Conservation (phyloP, 2,797 vertebrate species). For the Girardinus metallicus region DNA sequence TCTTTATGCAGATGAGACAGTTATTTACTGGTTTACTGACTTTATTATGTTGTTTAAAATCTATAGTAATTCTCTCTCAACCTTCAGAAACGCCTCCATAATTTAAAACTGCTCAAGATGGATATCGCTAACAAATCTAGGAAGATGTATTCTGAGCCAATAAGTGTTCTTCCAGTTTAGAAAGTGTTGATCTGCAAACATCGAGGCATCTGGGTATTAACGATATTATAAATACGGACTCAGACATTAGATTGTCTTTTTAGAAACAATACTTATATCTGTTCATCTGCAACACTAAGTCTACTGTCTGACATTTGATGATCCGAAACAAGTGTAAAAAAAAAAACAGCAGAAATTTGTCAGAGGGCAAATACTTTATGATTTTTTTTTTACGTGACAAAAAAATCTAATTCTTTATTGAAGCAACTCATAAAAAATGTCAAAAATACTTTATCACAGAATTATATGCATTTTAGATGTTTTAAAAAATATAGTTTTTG, state of each 20-base stretch:
- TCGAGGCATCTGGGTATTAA: neutral
- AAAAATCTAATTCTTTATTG: neutral
- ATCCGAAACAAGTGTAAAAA: neutral
- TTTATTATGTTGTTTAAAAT: neutral
- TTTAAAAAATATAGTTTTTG: neutral
- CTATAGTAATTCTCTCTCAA: neutral
- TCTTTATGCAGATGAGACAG: neutral
- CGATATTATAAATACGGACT: neutral
- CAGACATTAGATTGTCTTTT: neutral
- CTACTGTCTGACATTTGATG: neutral
- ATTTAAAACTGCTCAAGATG: neutral
- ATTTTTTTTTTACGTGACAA: neutral
- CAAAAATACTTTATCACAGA: neutral
- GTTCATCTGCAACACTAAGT: too few relatives aligned
- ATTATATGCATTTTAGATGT: neutral
- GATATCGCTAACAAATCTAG: neutral
- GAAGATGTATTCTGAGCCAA: neutral
- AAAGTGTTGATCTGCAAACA: neutral
- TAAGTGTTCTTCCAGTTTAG: neutral
- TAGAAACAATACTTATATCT: neutral
- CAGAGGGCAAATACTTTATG: neutral
- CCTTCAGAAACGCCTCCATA: neutral
- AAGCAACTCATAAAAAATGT: neutral
- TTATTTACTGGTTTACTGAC: neutral
- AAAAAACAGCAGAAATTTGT: neutral